Evolutionary conservation across 2,113 vertebrate genomes (phyloP), one percentile per base, ranked within the genome.

Genomic region (Asarcornis scutulata): DNA sequence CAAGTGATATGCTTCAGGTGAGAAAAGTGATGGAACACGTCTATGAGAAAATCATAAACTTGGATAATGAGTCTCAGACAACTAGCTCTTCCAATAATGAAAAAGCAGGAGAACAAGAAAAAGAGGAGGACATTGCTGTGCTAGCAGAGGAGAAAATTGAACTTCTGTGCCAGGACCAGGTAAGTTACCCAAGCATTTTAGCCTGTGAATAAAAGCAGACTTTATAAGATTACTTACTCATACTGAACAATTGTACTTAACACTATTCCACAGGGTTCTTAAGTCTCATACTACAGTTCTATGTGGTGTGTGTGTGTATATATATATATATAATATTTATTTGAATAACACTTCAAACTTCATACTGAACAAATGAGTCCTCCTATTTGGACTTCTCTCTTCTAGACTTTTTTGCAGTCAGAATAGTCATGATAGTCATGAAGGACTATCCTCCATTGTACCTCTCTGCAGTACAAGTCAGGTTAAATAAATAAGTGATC

Each of bases 1-100:
- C 99, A 88, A 99, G 99, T 55, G 99, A 99, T 97, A 99, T 99
- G 99, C 99, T 99, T 14, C 99, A 99, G 91, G 99, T 99, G 91
- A 98, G 99, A 60, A 99, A 99, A 82, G 99, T 99, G 94, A 99
- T 99, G 99, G 99, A 99, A 69, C 99, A 99, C 0, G 99, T 99
- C 11, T 99, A 99, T 50, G 99, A 99, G 98, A 99, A 99, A 97
- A 99, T 99, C 92, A 99, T 99, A 42, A 99, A 99, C 96, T 95
- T 99, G 95, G 99, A 99, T 97, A 99, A 99, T 0, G 99, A 99
- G 95, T 99, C 99, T 18, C 99, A 99, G 97, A 99, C 99, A 85
- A 99, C 99, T 18, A 99, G 98, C 94, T 99, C 99, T n/a, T 99
- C 99, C 91, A 98, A 99, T 83, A 98, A 99, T 7, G 99, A 99